Evolutionary conservation across 1,140 invertebrate genomes (phyloP).

Genomic region (Drosophila neocordata): DNA sequence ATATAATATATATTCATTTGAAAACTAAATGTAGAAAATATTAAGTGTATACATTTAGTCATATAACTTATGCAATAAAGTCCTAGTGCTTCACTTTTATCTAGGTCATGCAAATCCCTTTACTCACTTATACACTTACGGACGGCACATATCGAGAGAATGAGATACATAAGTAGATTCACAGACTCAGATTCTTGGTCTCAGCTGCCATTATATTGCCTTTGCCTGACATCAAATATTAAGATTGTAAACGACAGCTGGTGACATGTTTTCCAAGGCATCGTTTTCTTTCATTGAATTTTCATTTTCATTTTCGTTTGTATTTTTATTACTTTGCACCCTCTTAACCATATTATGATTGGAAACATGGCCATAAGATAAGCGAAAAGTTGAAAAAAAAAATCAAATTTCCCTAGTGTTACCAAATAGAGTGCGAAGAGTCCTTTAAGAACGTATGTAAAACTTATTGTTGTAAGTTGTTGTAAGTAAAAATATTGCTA

Average conservation of each 20-base stretch:
- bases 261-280: conserved; percentile 52
- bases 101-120: conserved; percentile 36
- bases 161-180: conserved; percentile 1
- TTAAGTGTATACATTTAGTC: too few species aligned
- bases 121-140: not conserved
- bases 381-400: not conserved
- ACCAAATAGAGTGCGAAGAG: too few species aligned
- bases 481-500: too few species aligned
- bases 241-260: conserved; percentile 73
- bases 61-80: conserved; percentile 38
- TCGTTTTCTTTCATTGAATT: conserved; percentile 33
- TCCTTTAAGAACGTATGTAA: too few species aligned
- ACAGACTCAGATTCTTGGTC: conserved; percentile 24
- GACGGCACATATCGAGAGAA: too few species aligned
- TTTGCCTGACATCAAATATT: conserved; percentile 74
- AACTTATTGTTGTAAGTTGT: too few species aligned
- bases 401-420: not conserved
- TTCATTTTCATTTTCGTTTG: conserved; percentile 19
- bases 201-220: conserved; percentile 52
- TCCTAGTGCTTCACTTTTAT: conserved; percentile 23
- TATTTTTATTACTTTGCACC: conserved; percentile 36
- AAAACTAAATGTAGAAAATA: too few species aligned
- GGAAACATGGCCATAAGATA: not conserved
- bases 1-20: too few species aligned
- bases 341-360: conserved; percentile 21